These are phyloP conservation scores for Drosophila anomalipes DNA, from an alignment of 2,888 invertebrate genomes.

Conservation along the genomic window DNA sequence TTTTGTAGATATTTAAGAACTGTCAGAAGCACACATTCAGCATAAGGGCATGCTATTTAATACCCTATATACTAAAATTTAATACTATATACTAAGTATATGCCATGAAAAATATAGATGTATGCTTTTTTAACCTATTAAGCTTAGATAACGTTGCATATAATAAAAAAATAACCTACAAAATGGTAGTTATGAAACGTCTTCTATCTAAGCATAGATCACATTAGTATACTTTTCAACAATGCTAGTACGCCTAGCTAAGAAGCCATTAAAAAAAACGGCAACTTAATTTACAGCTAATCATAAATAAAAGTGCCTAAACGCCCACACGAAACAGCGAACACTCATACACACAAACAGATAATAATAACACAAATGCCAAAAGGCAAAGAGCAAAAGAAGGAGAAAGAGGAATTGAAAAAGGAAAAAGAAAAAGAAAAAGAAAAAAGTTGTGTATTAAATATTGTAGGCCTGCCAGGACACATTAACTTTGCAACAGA, in stretches of 20 bases:
- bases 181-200: no score
- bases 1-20: background rate
- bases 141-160: background rate
- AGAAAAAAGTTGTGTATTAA: conserved; percentile 36
- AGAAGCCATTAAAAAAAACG: conserved; percentile 41
- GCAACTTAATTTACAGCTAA: conserved; percentile 47
- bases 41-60: background rate
- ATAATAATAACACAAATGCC: conserved; percentile 37
- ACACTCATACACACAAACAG: background rate
- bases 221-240: background rate
- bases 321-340: conserved; percentile 16
- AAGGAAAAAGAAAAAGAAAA: conserved; percentile 6
- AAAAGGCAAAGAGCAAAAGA: conserved; percentile 29
- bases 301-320: conserved; percentile 43
- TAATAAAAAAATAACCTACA: no score
- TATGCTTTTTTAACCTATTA: no score
- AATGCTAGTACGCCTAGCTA: background rate
- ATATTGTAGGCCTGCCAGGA: conserved; percentile 62
- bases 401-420: conserved; percentile 13
- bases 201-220: background rate
- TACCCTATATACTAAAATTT: background rate
- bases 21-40: background rate
- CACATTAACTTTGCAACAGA: conserved; percentile 62
- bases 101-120: background rate
- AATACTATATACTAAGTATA: background rate